Conservation (phyloP, 1,140 invertebrate genomes). For the Ooceraea biroi region DNA sequence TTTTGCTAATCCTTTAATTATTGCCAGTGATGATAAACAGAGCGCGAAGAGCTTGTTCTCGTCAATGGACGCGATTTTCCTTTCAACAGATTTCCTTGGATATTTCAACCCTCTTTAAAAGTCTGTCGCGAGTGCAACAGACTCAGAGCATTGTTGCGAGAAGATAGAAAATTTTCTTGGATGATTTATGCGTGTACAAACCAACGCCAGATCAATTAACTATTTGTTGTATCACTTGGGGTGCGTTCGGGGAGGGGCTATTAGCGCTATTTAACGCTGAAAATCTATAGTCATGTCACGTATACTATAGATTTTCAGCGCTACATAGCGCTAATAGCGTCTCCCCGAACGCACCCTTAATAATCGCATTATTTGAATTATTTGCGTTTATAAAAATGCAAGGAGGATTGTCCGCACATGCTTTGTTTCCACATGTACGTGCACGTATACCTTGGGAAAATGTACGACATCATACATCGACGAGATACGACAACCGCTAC, state of each 20-base stretch:
- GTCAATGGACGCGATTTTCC: neutral
- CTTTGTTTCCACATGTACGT: neutral
- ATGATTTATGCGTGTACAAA: neutral
- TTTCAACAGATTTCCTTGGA: too few relatives aligned
- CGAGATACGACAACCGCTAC: slow-evolving; percentile 19
- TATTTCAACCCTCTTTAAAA: neutral
- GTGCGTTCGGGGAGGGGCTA: too few relatives aligned
- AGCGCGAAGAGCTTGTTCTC: neutral
- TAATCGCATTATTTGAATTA: too few relatives aligned
- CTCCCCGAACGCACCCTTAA: too few relatives aligned
- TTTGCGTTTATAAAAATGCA: neutral
- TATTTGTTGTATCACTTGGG: neutral
- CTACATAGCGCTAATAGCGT: too few relatives aligned
- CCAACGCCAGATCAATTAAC: neutral
- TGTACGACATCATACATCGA: neutral
- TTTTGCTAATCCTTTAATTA: slow-evolving; percentile 47
- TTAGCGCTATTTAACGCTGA: too few relatives aligned
- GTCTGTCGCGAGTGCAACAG: neutral
- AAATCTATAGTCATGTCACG: too few relatives aligned
- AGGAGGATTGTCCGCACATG: neutral
- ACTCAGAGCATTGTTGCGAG: neutral
- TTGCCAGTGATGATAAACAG: slow-evolving; percentile 29
- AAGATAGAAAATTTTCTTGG: neutral
- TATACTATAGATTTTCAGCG: too few relatives aligned
- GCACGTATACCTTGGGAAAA: neutral